These are phyloP conservation scores for Pandemis cinnamomeana DNA, from an alignment of 2,888 invertebrate species.

Conservation along the genomic window DNA sequence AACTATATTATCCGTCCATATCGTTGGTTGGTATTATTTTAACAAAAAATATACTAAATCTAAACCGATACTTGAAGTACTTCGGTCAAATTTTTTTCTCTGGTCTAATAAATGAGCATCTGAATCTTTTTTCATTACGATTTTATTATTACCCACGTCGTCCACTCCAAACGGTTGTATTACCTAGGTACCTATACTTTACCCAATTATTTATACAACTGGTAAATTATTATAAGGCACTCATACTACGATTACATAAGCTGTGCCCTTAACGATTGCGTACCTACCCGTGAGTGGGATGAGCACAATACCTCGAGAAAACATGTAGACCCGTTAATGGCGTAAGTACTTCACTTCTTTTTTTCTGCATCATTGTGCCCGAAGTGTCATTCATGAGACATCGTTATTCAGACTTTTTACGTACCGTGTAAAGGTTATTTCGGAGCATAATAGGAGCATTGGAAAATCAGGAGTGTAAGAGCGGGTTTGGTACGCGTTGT, in stretches of 20 bases:
- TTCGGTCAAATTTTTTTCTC: not conserved
- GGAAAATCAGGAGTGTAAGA: slow-evolving; percentile 9
- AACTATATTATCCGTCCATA: too few species aligned
- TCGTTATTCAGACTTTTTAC: slow-evolving; percentile 27
- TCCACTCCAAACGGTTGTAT: not conserved
- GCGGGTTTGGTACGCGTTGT: not conserved
- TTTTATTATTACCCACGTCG: not conserved
- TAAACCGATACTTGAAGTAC: too few species aligned
- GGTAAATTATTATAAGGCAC: not conserved
- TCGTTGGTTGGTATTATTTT: too few species aligned
- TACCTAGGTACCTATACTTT: not conserved
- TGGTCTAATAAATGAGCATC: not conserved
- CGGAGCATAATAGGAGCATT: slow-evolving; percentile 10
- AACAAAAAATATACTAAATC: too few species aligned
- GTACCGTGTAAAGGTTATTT: slow-evolving; percentile 9
- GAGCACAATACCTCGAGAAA: slow-evolving; percentile 46
- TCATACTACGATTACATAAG: not conserved
- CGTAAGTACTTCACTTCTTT: slow-evolving; percentile 60
- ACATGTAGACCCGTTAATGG: slow-evolving; percentile 58
- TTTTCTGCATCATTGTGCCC: slow-evolving; percentile 55
- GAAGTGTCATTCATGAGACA: slow-evolving; percentile 32
- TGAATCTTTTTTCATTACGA: not conserved
- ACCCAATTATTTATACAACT: not conserved
- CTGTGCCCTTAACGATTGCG: not conserved
- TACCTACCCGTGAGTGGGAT: not conserved